Evolutionary conservation across 2,888 invertebrate genomes (phyloP).

Genomic region (Ennomos fuscantarius): DNA sequence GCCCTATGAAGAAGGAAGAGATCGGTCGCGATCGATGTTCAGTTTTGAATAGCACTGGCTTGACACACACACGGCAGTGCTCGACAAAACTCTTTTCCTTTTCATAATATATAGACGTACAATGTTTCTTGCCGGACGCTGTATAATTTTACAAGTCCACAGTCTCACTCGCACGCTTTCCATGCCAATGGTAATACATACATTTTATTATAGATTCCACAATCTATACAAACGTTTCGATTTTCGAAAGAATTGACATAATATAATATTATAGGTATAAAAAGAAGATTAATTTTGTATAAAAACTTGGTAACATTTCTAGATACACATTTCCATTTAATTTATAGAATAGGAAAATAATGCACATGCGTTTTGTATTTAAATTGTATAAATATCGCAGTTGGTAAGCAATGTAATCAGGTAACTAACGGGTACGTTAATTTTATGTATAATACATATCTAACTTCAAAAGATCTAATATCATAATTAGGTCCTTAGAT

Average conservation of each 20-base stretch:
- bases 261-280: conserved; percentile 61
- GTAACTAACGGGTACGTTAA: conserved; percentile 38
- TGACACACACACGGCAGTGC: conserved; percentile 17
- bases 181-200: conserved; percentile 64
- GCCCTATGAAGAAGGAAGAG: conserved; percentile 4
- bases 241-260: conserved; percentile 78
- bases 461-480: conserved; percentile 46
- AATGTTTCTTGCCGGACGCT: conserved; percentile 9
- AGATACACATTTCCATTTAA: conserved; percentile 49
- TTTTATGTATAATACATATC: conserved; percentile 29
- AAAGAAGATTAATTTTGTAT: conserved; percentile 72
- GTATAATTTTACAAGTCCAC: conserved; percentile 55
- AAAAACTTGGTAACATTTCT: conserved; percentile 65
- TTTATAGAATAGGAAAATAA: conserved; percentile 66
- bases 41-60: conserved; percentile 20
- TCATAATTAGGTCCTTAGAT: conserved; percentile 44
- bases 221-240: conserved; percentile 69
- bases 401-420: conserved; percentile 44
- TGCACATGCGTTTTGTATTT: conserved; percentile 60
- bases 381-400: conserved; percentile 50
- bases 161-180: conserved; percentile 71
- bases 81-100: conserved; percentile 17
- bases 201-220: conserved; percentile 51
- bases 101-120: conserved; percentile 1
- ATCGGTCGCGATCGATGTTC: conserved; percentile 22